phyloP scores from a whole-genome alignment of 2,113 vertebrate species.

The Equus przewalskii region DNA sequence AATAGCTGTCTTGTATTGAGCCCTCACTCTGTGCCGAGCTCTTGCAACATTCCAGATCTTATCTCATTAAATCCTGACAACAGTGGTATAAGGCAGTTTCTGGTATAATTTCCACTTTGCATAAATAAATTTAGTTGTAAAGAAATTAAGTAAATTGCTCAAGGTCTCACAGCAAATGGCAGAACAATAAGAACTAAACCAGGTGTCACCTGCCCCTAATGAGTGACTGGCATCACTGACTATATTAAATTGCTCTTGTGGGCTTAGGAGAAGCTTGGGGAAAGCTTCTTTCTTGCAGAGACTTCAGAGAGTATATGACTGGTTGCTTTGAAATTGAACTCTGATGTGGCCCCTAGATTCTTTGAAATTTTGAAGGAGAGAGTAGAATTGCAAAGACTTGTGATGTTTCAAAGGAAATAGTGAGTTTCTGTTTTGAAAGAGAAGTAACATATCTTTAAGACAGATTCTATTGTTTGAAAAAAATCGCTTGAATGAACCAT shows the following conservation, averaged over 20 bases:
- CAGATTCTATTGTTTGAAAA: not conserved
- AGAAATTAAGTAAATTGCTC: conserved; percentile 2
- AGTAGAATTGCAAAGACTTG: not conserved
- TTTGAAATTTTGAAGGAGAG: conserved; percentile 61
- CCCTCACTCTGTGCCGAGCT: not conserved
- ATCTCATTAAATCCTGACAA: conserved; percentile 57
- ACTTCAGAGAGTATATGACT: not conserved
- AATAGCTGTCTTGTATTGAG: conserved; percentile 1
- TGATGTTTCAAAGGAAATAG: conserved; percentile 45
- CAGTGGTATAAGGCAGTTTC: not conserved
- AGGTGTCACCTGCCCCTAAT: not conserved
- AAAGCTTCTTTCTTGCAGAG: not conserved
- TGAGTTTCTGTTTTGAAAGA: conserved; percentile 49
- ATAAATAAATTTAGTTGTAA: conserved; percentile 1
- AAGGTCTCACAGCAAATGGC: not conserved
- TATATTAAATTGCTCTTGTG: not conserved
- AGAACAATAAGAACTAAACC: not conserved
- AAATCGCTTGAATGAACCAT: not conserved
- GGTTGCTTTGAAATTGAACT: conserved; percentile 38
- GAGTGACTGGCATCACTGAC: not conserved
- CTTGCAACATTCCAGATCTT: conserved; percentile 24
- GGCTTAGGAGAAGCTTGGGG: not conserved
- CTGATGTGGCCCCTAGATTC: not conserved
- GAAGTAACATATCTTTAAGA: conserved; percentile 22
- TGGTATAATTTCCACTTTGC: not conserved